Conservation (phyloP, 2,113 vertebrate genomes). For the Toxotes chatareus region DNA sequence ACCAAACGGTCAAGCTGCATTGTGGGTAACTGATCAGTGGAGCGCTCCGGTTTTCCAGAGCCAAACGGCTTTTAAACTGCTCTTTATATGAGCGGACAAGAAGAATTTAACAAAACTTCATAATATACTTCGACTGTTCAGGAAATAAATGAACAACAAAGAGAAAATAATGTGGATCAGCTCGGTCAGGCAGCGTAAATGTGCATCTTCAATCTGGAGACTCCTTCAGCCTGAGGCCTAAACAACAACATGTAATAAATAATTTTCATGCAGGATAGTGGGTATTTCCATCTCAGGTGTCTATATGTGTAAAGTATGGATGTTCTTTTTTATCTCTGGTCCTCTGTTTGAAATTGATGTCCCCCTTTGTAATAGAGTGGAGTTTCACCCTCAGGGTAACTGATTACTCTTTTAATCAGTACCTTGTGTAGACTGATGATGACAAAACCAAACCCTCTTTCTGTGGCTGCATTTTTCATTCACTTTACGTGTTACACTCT, state of each 20-base stretch:
- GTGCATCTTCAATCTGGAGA: not conserved
- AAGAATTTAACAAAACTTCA: not conserved
- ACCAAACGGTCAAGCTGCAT: too few relatives aligned
- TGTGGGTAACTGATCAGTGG: too few relatives aligned
- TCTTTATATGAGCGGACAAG: too few relatives aligned
- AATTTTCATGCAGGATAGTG: not conserved
- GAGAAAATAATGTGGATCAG: not conserved
- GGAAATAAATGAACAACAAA: not conserved
- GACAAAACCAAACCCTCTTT: not conserved
- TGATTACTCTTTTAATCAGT: conserved; percentile 1
- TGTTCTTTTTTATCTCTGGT: not conserved
- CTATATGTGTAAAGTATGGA: not conserved
- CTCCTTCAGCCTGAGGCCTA: not conserved
- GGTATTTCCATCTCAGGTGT: not conserved
- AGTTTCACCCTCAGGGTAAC: conserved; percentile 26
- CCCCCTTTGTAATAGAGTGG: not conserved
- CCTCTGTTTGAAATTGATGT: conserved; percentile 9
- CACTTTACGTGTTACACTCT: not conserved
- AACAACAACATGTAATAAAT: not conserved
- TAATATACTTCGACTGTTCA: not conserved
- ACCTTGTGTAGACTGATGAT: conserved; percentile 32
- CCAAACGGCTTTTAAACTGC: too few relatives aligned
- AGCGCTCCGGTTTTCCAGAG: not conserved
- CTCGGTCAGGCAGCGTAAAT: not conserved
- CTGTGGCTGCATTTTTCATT: not conserved